Percentiles rank a stretch among this genome's conserved stretches.
These are phyloP conservation scores for Petroica traversi DNA, from an alignment of 2,113 vertebrate genomes.

Conservation along the genomic window DNA sequence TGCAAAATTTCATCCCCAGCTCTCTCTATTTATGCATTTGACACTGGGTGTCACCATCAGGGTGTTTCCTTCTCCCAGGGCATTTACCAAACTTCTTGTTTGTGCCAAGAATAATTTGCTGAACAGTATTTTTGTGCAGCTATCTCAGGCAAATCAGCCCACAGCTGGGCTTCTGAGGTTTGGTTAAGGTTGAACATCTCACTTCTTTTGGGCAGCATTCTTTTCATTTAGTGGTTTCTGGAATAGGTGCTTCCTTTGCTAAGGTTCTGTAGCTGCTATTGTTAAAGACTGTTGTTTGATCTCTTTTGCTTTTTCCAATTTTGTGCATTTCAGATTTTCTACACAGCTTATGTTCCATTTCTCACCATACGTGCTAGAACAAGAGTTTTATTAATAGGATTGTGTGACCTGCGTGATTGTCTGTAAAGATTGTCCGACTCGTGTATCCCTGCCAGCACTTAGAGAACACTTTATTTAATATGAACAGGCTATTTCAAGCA, in stretches of 20 bases:
- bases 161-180: background rate
- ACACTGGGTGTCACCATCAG: slow-evolving; percentile 61
- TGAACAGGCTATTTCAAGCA: background rate
- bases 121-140: slow-evolving; percentile 47
- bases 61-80: slow-evolving; percentile 66
- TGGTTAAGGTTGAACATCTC: background rate
- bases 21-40: slow-evolving; percentile 48
- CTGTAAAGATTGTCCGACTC: background rate
- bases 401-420: background rate
- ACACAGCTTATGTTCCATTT: background rate
- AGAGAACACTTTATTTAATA: background rate
- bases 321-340: background rate
- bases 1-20: slow-evolving; percentile 4
- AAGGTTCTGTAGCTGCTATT: background rate
- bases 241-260: background rate
- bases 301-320: background rate
- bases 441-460: background rate
- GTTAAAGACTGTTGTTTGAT: background rate
- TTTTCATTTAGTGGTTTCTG: background rate
- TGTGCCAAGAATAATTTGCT: slow-evolving; percentile 70
- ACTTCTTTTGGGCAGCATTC: background rate
- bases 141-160: slow-evolving; percentile 20
- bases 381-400: background rate
- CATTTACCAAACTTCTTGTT: slow-evolving; percentile 65
- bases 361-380: background rate